Percentiles rank a stretch among this genome's conserved stretches.
These are phyloP conservation scores for Aulostomus chinensis DNA, from an alignment of 2,797 vertebrate genomes.

Conservation along the genomic window DNA sequence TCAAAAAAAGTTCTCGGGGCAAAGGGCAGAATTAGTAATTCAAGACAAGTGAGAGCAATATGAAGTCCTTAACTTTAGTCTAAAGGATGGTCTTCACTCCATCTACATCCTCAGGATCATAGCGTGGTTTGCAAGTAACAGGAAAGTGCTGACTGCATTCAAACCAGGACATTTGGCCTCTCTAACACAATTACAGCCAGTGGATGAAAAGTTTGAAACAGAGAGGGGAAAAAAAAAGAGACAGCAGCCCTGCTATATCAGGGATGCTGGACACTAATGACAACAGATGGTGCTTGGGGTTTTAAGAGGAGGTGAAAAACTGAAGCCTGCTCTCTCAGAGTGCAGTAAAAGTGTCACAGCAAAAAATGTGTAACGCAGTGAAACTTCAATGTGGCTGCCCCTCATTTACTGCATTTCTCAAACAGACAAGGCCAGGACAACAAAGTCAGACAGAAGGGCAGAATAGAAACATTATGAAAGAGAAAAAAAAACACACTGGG, in stretches of 20 bases:
- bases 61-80: too few relatives aligned
- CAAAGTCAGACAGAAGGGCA: conserved; percentile 30
- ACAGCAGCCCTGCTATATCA: conserved; percentile 35
- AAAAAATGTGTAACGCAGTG: conserved; percentile 33
- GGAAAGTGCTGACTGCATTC: conserved; percentile 9
- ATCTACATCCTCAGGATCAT: neutral
- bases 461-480: conserved; percentile 6
- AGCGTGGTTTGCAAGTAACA: neutral
- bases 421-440: conserved; percentile 18
- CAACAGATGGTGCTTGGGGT: conserved; percentile 55
- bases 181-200: too few relatives aligned
- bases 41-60: too few relatives aligned
- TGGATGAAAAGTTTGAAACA: conserved; percentile 22
- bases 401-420: conserved; percentile 39
- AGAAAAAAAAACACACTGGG: conserved; percentile 12
- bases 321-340: conserved; percentile 35
- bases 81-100: too few relatives aligned
- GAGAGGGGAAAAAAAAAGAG: conserved; percentile 10
- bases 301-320: conserved; percentile 40
- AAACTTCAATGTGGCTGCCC: conserved; percentile 47
- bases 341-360: conserved; percentile 52
- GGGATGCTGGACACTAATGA: conserved; percentile 53
- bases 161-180: too few relatives aligned
- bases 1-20: too few relatives aligned
- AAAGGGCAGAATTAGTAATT: too few relatives aligned